A percentile compares a stretch with the other conserved stretches of the same genome.
These are phyloP conservation scores for Acanthosoma haemorrhoidale DNA, from an alignment of 2,888 invertebrate genomes.

Conservation along the genomic window DNA sequence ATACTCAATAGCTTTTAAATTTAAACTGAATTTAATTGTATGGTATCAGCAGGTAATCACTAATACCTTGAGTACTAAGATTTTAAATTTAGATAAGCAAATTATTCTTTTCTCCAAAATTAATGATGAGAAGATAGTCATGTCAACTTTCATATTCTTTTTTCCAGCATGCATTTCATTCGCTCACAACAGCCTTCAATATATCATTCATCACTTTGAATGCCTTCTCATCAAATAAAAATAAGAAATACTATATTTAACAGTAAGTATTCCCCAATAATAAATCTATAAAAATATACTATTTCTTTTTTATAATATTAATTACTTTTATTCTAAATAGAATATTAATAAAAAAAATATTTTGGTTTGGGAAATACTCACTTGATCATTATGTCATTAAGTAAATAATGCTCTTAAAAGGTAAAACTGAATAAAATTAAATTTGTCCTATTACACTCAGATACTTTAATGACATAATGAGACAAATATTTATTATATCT, in stretches of 20 bases:
- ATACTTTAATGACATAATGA: neutral
- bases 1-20: too few species aligned
- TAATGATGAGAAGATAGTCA: constrained; percentile 19
- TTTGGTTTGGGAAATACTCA: neutral
- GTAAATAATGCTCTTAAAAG: neutral
- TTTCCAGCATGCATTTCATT: constrained; percentile 19
- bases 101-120: constrained; percentile 4
- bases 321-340: too few species aligned
- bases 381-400: constrained; percentile 3
- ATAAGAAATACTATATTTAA: neutral
- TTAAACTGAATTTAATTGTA: too few species aligned
- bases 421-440: neutral
- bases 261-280: neutral
- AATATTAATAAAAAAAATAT: too few species aligned
- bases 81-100: neutral
- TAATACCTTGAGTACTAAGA: too few species aligned
- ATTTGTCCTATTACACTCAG: neutral
- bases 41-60: too few species aligned
- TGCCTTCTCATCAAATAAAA: constrained; percentile 24
- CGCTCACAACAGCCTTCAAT: constrained; percentile 21
- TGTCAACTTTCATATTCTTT: constrained; percentile 7
- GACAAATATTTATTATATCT: neutral
- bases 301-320: too few species aligned
- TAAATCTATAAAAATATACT: too few species aligned
- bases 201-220: neutral